phyloP scores from a whole-genome alignment of 2,888 invertebrate species.

The Tenthredo notha region DNA sequence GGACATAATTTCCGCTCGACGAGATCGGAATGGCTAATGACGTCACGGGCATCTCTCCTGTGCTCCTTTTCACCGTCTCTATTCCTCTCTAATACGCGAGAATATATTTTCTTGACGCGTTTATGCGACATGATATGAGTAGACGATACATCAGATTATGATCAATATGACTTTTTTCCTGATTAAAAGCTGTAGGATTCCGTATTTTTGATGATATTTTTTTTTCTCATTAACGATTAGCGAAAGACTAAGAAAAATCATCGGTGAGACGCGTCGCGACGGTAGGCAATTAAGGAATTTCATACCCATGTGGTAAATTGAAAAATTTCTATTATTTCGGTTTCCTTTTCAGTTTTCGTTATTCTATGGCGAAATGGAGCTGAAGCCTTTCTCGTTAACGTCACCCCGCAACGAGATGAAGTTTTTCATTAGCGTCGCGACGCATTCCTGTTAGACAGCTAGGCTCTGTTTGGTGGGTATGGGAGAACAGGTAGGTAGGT shows the following conservation, averaged over 20 bases:
- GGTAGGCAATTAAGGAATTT: background rate
- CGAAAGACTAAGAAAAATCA: too few relatives aligned
- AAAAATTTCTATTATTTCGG: conserved; percentile 34
- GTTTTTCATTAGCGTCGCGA: conserved; percentile 77
- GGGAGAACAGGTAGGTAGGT: conserved; percentile 58
- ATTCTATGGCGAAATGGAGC: conserved; percentile 27
- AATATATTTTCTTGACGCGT: background rate
- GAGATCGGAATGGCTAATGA: conserved; percentile 79
- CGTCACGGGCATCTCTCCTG: conserved; percentile 74
- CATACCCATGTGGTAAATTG: background rate
- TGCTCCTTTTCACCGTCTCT: background rate
- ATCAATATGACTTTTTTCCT: background rate
- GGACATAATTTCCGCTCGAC: conserved; percentile 79
- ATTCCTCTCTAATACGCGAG: background rate
- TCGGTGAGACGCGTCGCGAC: background rate
- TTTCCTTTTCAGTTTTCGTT: conserved; percentile 33
- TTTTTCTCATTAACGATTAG: background rate
- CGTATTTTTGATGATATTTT: background rate
- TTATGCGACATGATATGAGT: background rate
- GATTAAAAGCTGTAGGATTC: background rate
- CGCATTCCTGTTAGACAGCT: conserved; percentile 75
- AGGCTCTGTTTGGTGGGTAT: conserved; percentile 58
- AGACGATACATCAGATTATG: background rate
- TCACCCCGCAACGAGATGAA: conserved; percentile 72
- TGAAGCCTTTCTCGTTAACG: conserved; percentile 71